Conservation (phyloP, 2,113 vertebrate genomes). For the Cromileptes altivelis region DNA sequence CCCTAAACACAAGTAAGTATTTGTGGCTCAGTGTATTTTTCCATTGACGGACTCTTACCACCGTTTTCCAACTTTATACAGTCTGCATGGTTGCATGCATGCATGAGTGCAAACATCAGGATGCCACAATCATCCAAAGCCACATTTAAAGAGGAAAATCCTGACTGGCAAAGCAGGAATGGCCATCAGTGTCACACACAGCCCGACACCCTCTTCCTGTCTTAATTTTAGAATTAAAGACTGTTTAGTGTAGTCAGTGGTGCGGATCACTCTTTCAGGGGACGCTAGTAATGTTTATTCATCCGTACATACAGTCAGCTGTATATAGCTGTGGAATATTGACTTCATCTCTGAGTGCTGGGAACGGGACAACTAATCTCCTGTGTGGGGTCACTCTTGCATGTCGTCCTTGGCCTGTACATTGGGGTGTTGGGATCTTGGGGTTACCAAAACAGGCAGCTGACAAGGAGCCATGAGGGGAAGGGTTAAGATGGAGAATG, state of each 20-base stretch:
- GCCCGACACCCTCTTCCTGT: conserved; percentile 47
- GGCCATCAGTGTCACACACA: conserved; percentile 52
- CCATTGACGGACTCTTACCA: background rate
- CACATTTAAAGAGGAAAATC: conserved; percentile 36
- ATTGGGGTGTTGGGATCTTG: conserved; percentile 8
- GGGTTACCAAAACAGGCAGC: conserved; percentile 22
- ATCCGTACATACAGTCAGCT: conserved; percentile 36
- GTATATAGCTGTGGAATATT: conserved; percentile 41
- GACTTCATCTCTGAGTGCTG: conserved; percentile 59
- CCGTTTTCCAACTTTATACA: background rate
- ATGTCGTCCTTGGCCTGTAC: conserved; percentile 46
- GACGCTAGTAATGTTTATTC: conserved; percentile 60
- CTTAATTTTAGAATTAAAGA: conserved; percentile 56
- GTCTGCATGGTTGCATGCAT: conserved; percentile 7
- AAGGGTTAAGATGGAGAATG: conserved; percentile 7
- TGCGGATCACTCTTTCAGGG: conserved; percentile 35
- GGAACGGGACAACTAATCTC: conserved; percentile 50
- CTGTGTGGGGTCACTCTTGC: conserved; percentile 53
- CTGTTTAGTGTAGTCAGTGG: conserved; percentile 43
- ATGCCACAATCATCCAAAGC: conserved; percentile 13
- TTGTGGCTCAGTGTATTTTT: background rate
- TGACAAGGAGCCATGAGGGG: background rate
- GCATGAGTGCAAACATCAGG: conserved; percentile 17
- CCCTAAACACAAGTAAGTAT: background rate
- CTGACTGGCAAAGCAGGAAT: conserved; percentile 54